A percentile compares a stretch with the other conserved stretches of the same genome.
Evolutionary conservation across 2,113 vertebrate species (phyloP).

Genomic region (Tapirus terrestris): DNA sequence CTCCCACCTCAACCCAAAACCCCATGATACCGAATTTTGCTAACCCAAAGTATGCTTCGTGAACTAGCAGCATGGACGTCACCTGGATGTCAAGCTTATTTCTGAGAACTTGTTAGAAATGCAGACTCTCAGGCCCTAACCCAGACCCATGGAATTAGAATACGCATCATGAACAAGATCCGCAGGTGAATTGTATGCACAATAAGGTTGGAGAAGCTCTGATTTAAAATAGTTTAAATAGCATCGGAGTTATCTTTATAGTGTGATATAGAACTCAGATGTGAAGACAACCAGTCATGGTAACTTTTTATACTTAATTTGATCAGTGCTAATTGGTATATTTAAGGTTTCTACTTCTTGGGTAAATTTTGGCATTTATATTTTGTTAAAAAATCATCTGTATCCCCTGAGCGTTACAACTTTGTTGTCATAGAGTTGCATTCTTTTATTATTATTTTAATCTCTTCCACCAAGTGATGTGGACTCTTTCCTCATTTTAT

Average conservation of each 20-base stretch:
- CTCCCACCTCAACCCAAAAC: neutral
- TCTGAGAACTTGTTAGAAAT: neutral
- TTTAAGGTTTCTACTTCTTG: neutral
- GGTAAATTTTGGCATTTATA: neutral
- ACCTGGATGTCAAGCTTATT: neutral
- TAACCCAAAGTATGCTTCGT: neutral
- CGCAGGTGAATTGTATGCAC: neutral
- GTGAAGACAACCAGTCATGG: neutral
- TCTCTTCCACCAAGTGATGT: neutral
- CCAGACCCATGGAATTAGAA: neutral
- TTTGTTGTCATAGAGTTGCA: neutral
- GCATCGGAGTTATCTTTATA: neutral
- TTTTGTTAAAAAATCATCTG: neutral
- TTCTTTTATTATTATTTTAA: neutral
- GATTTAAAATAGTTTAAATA: neutral
- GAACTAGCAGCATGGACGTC: neutral
- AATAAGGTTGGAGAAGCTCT: neutral
- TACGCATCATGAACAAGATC: neutral
- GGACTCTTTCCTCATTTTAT: neutral
- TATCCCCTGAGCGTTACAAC: neutral
- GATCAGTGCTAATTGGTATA: neutral
- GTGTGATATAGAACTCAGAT: neutral
- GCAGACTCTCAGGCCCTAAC: neutral
- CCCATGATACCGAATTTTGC: neutral
- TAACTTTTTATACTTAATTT: neutral